Conservation (phyloP, 1,140 invertebrate genomes). For the Leptinotarsa undecemlineata region DNA sequence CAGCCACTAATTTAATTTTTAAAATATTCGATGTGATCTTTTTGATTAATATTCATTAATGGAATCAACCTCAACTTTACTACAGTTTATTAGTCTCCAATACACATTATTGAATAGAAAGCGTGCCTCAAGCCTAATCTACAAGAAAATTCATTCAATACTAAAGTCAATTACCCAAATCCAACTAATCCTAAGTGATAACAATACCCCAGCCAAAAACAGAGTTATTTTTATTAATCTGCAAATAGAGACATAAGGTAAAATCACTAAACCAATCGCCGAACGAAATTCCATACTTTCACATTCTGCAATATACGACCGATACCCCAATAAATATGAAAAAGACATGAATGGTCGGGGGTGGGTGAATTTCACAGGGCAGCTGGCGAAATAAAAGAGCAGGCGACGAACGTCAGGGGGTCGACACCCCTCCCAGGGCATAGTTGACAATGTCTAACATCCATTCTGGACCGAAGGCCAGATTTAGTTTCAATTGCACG, state of each 20-base stretch:
- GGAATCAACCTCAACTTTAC: too few relatives aligned
- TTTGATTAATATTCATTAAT: too few relatives aligned
- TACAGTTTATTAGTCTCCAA: too few relatives aligned
- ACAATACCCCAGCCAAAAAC: too few relatives aligned
- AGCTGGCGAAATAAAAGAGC: conserved; percentile 55
- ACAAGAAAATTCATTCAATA: too few relatives aligned
- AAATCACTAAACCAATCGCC: conserved; percentile 10
- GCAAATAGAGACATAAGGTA: conserved; percentile 26
- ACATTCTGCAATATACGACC: conserved; percentile 45
- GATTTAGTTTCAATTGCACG: conserved; percentile 40
- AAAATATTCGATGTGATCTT: too few relatives aligned
- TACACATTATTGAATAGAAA: too few relatives aligned
- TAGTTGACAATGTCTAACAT: conserved; percentile 55
- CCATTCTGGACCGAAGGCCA: conserved; percentile 47
- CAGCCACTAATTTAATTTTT: too few relatives aligned
- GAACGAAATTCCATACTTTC: conserved; percentile 34
- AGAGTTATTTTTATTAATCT: conserved; percentile 15
- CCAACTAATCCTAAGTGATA: too few relatives aligned
- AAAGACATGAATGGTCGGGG: conserved; percentile 51
- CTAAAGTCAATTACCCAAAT: too few relatives aligned
- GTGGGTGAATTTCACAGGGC: conserved; percentile 52
- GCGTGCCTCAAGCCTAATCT: too few relatives aligned
- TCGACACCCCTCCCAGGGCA: conserved; percentile 48
- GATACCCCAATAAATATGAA: conserved; percentile 51
- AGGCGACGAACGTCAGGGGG: conserved; percentile 53